Evolutionary conservation across 2,888 invertebrate genomes (phyloP).

Genomic region (Dione juno): DNA sequence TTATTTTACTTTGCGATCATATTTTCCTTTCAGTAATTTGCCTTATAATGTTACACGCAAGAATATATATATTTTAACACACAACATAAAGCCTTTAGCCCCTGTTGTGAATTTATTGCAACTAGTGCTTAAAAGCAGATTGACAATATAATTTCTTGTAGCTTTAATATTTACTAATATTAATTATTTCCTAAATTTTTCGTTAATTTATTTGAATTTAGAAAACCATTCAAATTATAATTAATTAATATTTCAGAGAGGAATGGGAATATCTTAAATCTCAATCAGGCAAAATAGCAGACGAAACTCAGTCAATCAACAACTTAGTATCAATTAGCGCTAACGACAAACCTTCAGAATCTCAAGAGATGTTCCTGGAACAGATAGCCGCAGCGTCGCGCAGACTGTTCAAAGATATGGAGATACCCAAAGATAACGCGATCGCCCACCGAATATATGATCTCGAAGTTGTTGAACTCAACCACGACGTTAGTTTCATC

Average conservation of each 20-base stretch:
- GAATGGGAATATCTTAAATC: constrained; percentile 96
- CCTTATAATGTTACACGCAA: too few relatives aligned
- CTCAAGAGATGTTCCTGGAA: constrained; percentile 91
- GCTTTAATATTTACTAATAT: too few relatives aligned
- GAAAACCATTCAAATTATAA: background rate
- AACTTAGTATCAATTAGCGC: constrained; percentile 63
- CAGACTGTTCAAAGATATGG: constrained; percentile 91
- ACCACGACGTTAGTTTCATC: constrained; percentile 94
- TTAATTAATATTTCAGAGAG: constrained; percentile 87
- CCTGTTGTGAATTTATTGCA: too few relatives aligned
- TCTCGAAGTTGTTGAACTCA: constrained; percentile 96
- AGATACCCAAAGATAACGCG: constrained; percentile 88
- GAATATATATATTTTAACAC: too few relatives aligned
- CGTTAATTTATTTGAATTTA: too few relatives aligned
- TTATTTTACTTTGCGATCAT: too few relatives aligned
- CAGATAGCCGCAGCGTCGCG: constrained; percentile 89
- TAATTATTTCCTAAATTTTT: too few relatives aligned
- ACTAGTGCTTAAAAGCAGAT: too few relatives aligned
- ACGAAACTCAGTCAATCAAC: constrained; percentile 65
- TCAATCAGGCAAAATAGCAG: constrained; percentile 67
- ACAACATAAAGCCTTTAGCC: too few relatives aligned
- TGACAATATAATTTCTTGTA: too few relatives aligned
- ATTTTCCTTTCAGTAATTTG: too few relatives aligned
- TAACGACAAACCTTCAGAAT: constrained; percentile 86
- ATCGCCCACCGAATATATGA: constrained; percentile 93